Base-by-base conservation (phyloP, 1,140 invertebrate species). In the Aporrectodea caliginosa region DNA sequence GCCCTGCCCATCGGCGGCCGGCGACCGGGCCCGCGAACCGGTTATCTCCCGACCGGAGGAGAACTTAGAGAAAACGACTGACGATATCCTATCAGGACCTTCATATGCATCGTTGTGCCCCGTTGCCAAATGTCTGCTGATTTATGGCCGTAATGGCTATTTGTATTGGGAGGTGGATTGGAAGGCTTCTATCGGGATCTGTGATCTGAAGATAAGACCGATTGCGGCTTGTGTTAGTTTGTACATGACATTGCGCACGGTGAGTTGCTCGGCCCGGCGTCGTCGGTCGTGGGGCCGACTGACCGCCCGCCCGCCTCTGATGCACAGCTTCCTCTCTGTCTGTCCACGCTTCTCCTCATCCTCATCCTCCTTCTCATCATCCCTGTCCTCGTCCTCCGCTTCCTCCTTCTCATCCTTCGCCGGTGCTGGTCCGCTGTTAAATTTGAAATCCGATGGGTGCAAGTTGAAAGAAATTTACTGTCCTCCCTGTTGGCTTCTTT, bases 131-230 rank as follows among this genome's bases (percentile, higher is more conserved):
- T 33, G 73, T 74, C 73, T n/a, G 73, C 73, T 74, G 73, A 74
- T 74, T 74, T 74, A 74, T 74, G 34, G 73, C 34, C 73, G 73
- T 33, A 74, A 74, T 74, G 73, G 73, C 34, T 74, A 74, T 74
- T 74, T 74, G 73, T 74, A 74, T 74, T 74, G 73, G 34, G 73
- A 74, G 34, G 73, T 33, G 34, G 31, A 74, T 74, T 74, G 73
- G 29, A 34, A 22, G 31, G 31, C 73, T 74, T 34, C 31, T 74
- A 74, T 74, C 73, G 73, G 31, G 34, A 33, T 31, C 73, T 74
- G 73, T 30, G 31, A 74, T 74, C 73, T 33, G 31, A 2, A 74
- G 73, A 74, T 74, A 74, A 74, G 73, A 33, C 73, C 73, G 31
- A 31, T 74, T 33, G 73, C 73, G 31, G n/a, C 73, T 31, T 33